Evolutionary conservation across 2,797 vertebrate genomes (phyloP).

Genomic region (Anabas testudineus): DNA sequence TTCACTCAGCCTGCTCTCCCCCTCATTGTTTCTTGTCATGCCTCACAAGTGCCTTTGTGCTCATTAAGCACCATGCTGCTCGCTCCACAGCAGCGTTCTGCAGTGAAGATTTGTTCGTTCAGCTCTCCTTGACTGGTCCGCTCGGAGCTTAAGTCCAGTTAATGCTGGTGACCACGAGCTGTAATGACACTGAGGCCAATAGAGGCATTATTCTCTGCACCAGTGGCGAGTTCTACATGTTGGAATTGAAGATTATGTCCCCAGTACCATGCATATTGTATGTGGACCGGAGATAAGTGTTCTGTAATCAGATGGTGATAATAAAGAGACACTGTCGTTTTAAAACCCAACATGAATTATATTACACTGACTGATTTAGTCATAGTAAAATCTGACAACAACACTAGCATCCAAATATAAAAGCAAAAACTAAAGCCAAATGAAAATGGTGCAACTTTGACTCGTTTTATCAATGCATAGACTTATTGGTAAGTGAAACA

Average conservation of each 20-base stretch:
- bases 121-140: constrained; percentile 14
- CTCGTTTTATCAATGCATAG: too few species aligned
- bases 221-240: background rate
- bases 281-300: background rate
- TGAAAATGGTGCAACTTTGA: too few species aligned
- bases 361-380: too few species aligned
- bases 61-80: constrained; percentile 37
- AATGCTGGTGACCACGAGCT: background rate
- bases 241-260: background rate
- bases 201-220: background rate
- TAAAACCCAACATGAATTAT: too few species aligned
- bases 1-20: constrained; percentile 20
- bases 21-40: constrained; percentile 30
- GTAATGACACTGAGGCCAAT: background rate
- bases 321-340: too few species aligned
- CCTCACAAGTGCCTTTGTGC: constrained; percentile 52
- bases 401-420: too few species aligned
- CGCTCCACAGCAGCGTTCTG: constrained; percentile 8
- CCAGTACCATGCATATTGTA: too few species aligned
- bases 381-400: too few species aligned
- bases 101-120: constrained; percentile 14
- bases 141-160: constrained; percentile 3
- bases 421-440: too few species aligned
- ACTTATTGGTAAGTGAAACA: too few species aligned
- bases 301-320: too few species aligned